These are phyloP conservation scores for Fregetta grallaria DNA, from an alignment of 2,113 vertebrate genomes.

Conservation along the genomic window DNA sequence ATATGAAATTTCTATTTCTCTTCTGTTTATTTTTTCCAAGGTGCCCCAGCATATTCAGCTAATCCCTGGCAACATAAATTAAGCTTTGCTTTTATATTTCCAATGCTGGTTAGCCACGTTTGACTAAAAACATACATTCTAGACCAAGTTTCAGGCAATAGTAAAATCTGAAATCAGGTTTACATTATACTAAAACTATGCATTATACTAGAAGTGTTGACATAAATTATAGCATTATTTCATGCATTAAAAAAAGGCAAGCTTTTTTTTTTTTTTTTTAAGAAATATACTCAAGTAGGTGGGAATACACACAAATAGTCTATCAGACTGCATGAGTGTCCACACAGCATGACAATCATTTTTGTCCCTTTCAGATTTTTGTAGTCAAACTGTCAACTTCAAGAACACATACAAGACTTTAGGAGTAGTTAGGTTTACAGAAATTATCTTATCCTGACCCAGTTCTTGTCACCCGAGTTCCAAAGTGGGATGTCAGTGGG, in stretches of 20 bases:
- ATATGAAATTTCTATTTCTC: not conserved
- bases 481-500: not conserved
- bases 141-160: not conserved
- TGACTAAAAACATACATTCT: not conserved
- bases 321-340: not conserved
- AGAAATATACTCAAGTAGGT: not conserved
- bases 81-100: not conserved
- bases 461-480: not conserved
- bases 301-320: not conserved
- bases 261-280: not conserved
- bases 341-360: not conserved
- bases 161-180: not conserved
- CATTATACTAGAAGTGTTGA: not conserved
- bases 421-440: not conserved
- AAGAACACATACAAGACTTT: not conserved
- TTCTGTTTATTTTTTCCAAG: not conserved
- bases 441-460: not conserved
- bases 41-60: not conserved
- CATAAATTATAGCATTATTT: not conserved
- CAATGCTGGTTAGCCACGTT: not conserved
- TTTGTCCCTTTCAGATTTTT: not conserved
- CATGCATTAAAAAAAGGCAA: no score
- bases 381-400: not conserved
- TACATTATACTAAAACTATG: not conserved
- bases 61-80: not conserved